Evolutionary conservation across 2,113 vertebrate species (phyloP), one percentile per base, ranked within the genome.

Genomic region (Oreochromis tanganicae): DNA sequence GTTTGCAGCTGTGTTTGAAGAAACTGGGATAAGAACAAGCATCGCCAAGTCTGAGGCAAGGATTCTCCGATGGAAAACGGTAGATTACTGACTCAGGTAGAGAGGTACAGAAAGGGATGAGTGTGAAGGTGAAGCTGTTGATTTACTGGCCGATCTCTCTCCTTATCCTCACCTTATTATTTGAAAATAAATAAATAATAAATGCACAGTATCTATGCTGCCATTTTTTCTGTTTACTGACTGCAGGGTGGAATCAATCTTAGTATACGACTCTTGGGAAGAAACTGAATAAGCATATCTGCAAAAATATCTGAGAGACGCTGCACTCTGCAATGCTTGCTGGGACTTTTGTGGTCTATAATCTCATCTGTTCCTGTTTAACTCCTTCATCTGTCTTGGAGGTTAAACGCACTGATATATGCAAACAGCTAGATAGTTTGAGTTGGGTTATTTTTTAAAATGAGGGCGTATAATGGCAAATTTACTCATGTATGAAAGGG

Each of bases 401-500:
- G n/a, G 38, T 32, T 19, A 78, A 78, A 78, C 4, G 3, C 4
- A 0, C 10, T 52, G 10, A 32, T 43, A 71, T 71, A 71, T 1
- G 38, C 32, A 16, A 73, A 4, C 66, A 1, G 2, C 21, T 46
- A 27, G 38, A 27, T 17, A 7, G 34, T 38, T 66, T 66, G 19
- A 66, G 17, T 66, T 66, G 68, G 29, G 59, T 16, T 14, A 68
- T 57, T 34, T 4, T 46, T n/a, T 10, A 6, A n/a, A 66, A 52
- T 81, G 17, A 63, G 19, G 43, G 9, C 32, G 21, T 68, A 3
- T 13, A 52, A 85, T 82, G 46, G 46, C 2, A 50, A 50, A 68
- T 79, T 83, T 57, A 56, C 36, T 73, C 82, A 80, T 21, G 96
- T 96, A 97, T 97, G 93, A 85, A 91, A 81, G 36, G 10, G 4